Conservation (phyloP, 2,113 vertebrate species). For the Donacobius atricapilla region DNA sequence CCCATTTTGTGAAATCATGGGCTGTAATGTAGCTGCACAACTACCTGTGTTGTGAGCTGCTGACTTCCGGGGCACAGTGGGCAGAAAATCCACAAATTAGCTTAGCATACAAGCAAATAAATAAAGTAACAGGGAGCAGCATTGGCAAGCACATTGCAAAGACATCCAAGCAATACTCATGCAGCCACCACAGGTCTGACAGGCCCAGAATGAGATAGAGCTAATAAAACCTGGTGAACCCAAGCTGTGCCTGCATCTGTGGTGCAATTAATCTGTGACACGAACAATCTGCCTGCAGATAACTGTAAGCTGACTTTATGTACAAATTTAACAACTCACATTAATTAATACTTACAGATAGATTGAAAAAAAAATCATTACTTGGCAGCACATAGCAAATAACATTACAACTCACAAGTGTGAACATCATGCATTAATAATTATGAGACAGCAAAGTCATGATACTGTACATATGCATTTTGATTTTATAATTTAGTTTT, state of each 20-base stretch:
- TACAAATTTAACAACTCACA: conserved; percentile 7
- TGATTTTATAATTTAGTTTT: conserved; percentile 11
- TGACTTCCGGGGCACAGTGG: neutral
- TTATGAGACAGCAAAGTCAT: neutral
- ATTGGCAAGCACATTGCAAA: neutral
- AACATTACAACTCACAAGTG: neutral
- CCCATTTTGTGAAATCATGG: neutral
- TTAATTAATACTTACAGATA: conserved; percentile 28
- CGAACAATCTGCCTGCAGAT: conserved; percentile 13
- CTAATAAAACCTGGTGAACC: neutral
- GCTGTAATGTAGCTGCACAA: neutral
- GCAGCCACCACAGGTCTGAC: neutral
- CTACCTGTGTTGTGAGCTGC: neutral
- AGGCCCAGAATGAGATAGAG: neutral
- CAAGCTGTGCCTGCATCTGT: conserved; percentile 51
- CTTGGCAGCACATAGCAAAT: conserved; percentile 22
- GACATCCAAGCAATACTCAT: neutral
- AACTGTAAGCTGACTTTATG: neutral
- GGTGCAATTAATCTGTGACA: conserved; percentile 51
- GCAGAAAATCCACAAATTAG: neutral
- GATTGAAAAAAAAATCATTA: neutral
- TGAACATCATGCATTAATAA: neutral
- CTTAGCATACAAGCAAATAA: neutral
- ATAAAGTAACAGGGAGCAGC: neutral
- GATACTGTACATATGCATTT: neutral